phyloP scores from a whole-genome alignment of 2,113 vertebrate species.

The Albula glossodonta region DNA sequence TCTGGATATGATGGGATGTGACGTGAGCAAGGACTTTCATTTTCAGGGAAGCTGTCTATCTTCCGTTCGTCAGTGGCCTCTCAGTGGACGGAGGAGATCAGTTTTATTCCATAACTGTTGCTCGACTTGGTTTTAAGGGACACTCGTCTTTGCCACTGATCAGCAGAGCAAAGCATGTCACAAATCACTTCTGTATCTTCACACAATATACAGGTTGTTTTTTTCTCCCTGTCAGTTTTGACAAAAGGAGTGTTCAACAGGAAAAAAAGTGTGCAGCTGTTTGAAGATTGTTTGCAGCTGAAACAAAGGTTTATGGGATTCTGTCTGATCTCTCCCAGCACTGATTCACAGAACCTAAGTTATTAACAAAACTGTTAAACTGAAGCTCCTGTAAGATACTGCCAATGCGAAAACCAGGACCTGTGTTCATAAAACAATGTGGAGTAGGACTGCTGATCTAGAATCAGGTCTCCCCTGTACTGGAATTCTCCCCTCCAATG shows the following conservation, averaged over 20 bases:
- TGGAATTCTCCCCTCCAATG: too few species aligned
- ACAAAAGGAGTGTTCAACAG: not conserved
- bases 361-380: not conserved
- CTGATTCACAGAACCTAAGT: not conserved
- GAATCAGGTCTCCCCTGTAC: not conserved
- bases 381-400: not conserved
- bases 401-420: not conserved
- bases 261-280: not conserved
- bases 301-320: not conserved
- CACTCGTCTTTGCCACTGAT: slow-evolving; percentile 31
- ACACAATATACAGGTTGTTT: not conserved
- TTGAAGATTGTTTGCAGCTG: not conserved
- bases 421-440: not conserved
- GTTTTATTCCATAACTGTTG: slow-evolving; percentile 31
- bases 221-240: not conserved
- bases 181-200: slow-evolving; percentile 33
- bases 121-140: slow-evolving; percentile 47
- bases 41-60: slow-evolving; percentile 39
- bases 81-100: slow-evolving; percentile 4
- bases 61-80: slow-evolving; percentile 35
- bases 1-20: slow-evolving; percentile 15
- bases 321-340: not conserved
- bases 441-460: not conserved
- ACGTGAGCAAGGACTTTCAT: slow-evolving; percentile 32
- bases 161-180: slow-evolving; percentile 7